Percentiles rank a stretch among this genome's conserved stretches.
Evolutionary conservation across 2,797 vertebrate species (phyloP).

Genomic region (Sciurus carolinensis): DNA sequence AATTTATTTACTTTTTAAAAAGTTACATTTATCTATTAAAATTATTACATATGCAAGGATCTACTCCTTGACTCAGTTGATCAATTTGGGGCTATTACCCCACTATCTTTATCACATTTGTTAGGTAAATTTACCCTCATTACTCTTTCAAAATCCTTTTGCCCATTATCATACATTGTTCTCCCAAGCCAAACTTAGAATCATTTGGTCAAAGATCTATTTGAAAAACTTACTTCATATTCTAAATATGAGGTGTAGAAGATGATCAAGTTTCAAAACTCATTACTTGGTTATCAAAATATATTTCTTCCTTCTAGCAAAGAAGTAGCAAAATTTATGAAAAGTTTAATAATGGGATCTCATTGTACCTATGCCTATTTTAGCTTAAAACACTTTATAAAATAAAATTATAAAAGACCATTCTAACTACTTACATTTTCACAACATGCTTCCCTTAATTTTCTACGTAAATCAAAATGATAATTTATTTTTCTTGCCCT

Average conservation of each 20-base stretch:
- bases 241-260: neutral
- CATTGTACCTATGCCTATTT: neutral
- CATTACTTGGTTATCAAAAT: neutral
- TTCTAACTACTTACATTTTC: neutral
- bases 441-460: neutral
- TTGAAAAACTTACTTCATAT: neutral
- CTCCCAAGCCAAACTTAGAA: neutral
- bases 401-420: neutral
- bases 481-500: neutral
- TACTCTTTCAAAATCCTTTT: neutral
- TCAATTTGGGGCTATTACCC: neutral
- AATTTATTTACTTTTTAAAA: neutral
- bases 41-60: neutral
- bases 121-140: neutral
- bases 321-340: neutral
- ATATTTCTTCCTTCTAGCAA: constrained; percentile 16
- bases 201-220: neutral
- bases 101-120: neutral
- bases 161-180: neutral
- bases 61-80: neutral
- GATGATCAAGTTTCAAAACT: neutral
- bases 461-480: neutral
- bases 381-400: neutral
- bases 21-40: neutral
- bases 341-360: neutral